Percentiles rank a stretch among this genome's conserved stretches.
Evolutionary conservation across 1,140 invertebrate species (phyloP).

Genomic region (Cylas formicarius): DNA sequence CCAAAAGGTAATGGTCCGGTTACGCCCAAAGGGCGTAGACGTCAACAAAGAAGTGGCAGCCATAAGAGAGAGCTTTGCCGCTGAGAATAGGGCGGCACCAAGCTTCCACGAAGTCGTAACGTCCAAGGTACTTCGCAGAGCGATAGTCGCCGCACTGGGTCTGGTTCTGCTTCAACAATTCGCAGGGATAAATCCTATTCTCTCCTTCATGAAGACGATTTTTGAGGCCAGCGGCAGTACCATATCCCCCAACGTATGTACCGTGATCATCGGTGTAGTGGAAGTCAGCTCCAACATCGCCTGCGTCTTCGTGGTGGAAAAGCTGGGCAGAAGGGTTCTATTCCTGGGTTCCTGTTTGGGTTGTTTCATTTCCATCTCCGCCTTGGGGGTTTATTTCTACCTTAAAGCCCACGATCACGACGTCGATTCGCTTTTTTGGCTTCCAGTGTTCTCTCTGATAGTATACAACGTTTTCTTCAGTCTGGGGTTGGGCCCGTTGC

Average conservation of each 20-base stretch:
- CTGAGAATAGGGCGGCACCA: conserved; percentile 32
- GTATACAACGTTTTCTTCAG: conserved; percentile 30
- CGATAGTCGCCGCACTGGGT: conserved; percentile 64
- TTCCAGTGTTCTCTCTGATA: conserved; percentile 32
- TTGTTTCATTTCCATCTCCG: conserved; percentile 23
- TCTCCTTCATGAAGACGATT: conserved; percentile 71
- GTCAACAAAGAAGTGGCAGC: conserved; percentile 15
- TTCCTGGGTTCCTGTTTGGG: conserved; percentile 54
- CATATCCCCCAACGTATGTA: conserved; percentile 48
- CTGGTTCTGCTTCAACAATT: conserved; percentile 84
- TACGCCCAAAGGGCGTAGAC: conserved; percentile 49
- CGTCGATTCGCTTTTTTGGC: conserved; percentile 29
- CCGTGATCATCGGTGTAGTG: conserved; percentile 72
- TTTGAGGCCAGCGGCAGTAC: conserved; percentile 58
- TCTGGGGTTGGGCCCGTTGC: conserved; percentile 68
- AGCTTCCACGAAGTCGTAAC: conserved; percentile 19
- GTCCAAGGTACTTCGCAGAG: conserved; percentile 51
- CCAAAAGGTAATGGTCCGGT: conserved; percentile 50
- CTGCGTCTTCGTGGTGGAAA: conserved; percentile 67
- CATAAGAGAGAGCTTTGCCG: conserved; percentile 14
- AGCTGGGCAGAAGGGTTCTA: conserved; percentile 62
- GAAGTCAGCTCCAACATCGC: conserved; percentile 66
- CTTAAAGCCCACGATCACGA: conserved; percentile 24
- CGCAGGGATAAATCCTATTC: conserved; percentile 77
- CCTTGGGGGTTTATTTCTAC: conserved; percentile 33